These are phyloP conservation scores for Stratiomys singularior DNA, from an alignment of 2,888 invertebrate genomes.

Conservation along the genomic window DNA sequence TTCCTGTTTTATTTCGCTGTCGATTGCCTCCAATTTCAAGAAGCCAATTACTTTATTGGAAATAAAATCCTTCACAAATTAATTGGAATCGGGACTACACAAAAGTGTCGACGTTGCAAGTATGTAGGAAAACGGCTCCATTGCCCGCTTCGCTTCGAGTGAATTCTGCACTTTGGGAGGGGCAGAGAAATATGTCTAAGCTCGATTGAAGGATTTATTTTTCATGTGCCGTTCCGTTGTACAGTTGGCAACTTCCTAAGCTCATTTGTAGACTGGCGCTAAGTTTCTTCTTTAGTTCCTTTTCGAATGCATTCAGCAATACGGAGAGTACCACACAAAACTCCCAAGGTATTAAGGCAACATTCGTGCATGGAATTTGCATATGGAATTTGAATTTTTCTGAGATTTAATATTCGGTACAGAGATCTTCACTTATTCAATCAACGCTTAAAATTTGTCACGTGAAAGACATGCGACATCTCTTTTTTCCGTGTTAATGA, in stretches of 20 bases:
- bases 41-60: constrained; percentile 52
- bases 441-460: constrained; percentile 50
- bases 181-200: neutral
- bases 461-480: constrained; percentile 49
- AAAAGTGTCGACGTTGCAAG: neutral
- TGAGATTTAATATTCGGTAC: constrained; percentile 47
- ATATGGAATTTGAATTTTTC: neutral
- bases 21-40: constrained; percentile 53
- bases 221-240: constrained; percentile 13
- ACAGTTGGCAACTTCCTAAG: neutral
- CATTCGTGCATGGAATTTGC: neutral
- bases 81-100: constrained; percentile 48
- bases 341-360: neutral
- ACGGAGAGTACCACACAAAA: neutral
- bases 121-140: no score
- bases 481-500: neutral
- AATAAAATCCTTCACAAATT: constrained; percentile 52
- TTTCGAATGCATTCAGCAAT: neutral
- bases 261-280: neutral
- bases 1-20: constrained; percentile 49
- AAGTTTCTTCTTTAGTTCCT: neutral
- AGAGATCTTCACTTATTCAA: constrained; percentile 50
- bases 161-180: constrained; percentile 22
- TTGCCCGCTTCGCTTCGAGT: neutral
- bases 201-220: constrained; percentile 11